Evolutionary conservation across 2,113 vertebrate species (phyloP).

Genomic region (Eonycteris spelaea): DNA sequence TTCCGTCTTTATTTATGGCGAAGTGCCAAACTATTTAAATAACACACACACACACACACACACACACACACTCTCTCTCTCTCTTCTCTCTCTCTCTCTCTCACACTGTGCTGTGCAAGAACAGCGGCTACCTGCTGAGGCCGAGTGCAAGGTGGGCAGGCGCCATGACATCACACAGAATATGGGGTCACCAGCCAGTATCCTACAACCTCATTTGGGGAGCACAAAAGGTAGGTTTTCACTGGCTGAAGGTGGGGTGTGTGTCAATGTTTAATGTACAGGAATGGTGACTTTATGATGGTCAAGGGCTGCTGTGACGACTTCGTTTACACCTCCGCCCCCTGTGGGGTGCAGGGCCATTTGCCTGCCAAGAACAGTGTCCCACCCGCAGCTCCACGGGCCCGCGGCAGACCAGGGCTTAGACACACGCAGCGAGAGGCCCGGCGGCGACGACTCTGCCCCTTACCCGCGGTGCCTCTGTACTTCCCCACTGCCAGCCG

Average conservation of each 20-base stretch:
- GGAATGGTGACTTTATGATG: background rate
- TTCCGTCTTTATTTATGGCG: background rate
- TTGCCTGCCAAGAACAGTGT: background rate
- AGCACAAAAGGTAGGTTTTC: background rate
- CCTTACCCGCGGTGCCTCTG: slow-evolving; percentile 88
- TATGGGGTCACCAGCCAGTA: fast-evolving
- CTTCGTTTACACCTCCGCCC: background rate
- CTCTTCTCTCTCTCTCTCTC: no score
- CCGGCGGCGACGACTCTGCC: fast-evolving
- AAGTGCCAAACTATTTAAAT: background rate
- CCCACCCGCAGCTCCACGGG: background rate
- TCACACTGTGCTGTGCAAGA: background rate
- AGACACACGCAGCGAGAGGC: fast-evolving
- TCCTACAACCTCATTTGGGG: background rate
- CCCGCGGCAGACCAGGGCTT: fast-evolving
- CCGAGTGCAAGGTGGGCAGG: background rate
- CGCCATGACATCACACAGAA: background rate
- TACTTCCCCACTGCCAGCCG: slow-evolving; percentile 87
- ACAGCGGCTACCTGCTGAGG: background rate
- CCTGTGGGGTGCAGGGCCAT: background rate
- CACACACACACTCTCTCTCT: no score
- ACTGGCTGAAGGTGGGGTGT: fast-evolving
- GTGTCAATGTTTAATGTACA: fast-evolving
- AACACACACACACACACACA: background rate
- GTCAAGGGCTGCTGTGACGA: background rate